Conservation (phyloP, 2,113 vertebrate genomes). For the Uria lomvia region DNA sequence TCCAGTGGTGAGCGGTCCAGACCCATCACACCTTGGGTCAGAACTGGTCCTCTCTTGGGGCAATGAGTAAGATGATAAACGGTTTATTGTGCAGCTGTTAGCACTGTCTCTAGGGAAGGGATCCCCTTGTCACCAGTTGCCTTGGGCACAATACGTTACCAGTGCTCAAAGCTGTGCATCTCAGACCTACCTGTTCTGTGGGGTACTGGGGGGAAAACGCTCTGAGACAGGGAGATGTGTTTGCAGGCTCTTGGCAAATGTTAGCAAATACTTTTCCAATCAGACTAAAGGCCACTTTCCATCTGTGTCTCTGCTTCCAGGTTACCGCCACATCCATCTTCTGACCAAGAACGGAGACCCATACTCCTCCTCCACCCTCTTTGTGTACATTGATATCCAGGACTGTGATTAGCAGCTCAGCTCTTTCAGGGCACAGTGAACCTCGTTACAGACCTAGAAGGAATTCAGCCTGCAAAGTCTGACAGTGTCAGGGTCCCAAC, state of each 20-base stretch:
- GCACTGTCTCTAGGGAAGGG: not conserved
- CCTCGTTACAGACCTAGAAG: not conserved
- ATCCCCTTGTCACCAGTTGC: not conserved
- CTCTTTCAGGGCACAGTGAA: not conserved
- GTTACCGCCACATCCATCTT: slow-evolving; percentile 93
- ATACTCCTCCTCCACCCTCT: slow-evolving; percentile 85
- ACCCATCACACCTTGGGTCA: rapidly evolving
- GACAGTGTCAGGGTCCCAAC: not conserved
- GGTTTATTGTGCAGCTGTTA: not conserved
- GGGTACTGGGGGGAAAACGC: not conserved
- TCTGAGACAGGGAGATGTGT: not conserved
- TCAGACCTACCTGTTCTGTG: not conserved
- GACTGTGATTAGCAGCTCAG: slow-evolving; percentile 61
- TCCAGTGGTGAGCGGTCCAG: not conserved
- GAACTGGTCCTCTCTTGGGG: not conserved
- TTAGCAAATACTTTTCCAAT: not conserved
- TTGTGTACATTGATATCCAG: slow-evolving; percentile 81
- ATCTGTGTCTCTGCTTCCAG: slow-evolving; percentile 64
- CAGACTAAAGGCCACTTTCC: not conserved
- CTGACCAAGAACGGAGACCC: slow-evolving; percentile 83
- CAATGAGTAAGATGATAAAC: not conserved
- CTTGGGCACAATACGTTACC: rapidly evolving
- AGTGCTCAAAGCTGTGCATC: not conserved
- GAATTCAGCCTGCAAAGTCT: not conserved
- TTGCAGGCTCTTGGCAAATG: not conserved